Percentiles rank a stretch among this genome's conserved stretches.
Conservation (phyloP, 1,140 invertebrate species). For the Arctopsyche grandis region DNA sequence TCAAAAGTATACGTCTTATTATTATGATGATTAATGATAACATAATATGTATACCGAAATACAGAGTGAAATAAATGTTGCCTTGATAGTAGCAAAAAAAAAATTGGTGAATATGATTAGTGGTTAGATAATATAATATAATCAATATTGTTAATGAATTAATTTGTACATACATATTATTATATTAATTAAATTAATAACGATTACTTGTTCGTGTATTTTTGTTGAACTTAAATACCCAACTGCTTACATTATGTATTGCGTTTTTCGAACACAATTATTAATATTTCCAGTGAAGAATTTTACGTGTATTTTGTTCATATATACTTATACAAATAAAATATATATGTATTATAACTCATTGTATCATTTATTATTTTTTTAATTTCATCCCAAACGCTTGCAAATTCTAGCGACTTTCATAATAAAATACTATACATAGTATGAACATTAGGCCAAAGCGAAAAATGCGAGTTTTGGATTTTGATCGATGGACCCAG, state of each 20-base stretch:
- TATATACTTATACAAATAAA: slow-evolving; percentile 29
- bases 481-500: too few relatives aligned
- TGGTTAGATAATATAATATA: slow-evolving; percentile 6
- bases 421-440: too few relatives aligned
- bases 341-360: slow-evolving; percentile 28
- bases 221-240: slow-evolving; percentile 19
- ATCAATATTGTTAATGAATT: slow-evolving; percentile 22
- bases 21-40: not conserved
- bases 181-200: not conserved
- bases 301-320: slow-evolving; percentile 37
- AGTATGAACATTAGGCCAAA: too few relatives aligned
- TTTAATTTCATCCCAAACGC: not conserved
- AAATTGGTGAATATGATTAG: slow-evolving; percentile 16
- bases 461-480: too few relatives aligned
- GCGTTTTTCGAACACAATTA: not conserved
- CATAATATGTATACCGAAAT: not conserved
- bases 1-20: slow-evolving; percentile 14
- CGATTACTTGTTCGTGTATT: slow-evolving; percentile 22
- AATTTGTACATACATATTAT: slow-evolving; percentile 12
- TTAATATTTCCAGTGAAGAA: slow-evolving; percentile 22
- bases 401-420: too few relatives aligned
- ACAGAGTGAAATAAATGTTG: slow-evolving; percentile 32
- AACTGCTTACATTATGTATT: slow-evolving; percentile 24
- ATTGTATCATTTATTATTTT: not conserved
- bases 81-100: slow-evolving; percentile 25